Evolutionary conservation across 2,797 vertebrate genomes (phyloP), one percentile per base, ranked within the genome.

Genomic region (Sylvilagus floridanus): DNA sequence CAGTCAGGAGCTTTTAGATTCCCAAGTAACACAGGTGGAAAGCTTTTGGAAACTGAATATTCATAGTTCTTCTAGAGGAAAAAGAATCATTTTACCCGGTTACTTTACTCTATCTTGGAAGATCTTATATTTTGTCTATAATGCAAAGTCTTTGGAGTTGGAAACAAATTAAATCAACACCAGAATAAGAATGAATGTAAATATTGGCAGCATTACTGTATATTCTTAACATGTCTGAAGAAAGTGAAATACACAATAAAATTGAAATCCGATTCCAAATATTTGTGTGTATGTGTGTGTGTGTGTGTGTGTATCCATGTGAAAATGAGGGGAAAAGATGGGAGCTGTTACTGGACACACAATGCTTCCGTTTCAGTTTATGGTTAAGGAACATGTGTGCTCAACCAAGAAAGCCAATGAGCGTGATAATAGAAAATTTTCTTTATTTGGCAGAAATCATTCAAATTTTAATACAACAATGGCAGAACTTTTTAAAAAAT

Each of bases 341-440:
- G 75, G 52, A 57, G 68, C 35, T 71, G 42, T 69, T 88, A 71
- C 65, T 91, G 75, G 90, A 82, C 71, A 88, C 69, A 4, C 88
- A 69, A 91, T 79, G 75, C 42, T 88, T 78, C 63, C 69, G 82
- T 90, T 82, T 95, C 69, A 86, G 69, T 85, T 75, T 82, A 92
- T 90, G 79, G 57, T 84, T 22, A 88, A n/a, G 68, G 50, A 78
- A 32, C 81, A 60, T 78, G 24, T 88, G 71, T 91, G 47, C 65
- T 96, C 77, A 84, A 94, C 78, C 86, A 84, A 91, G 68, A 93
- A 95, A 92, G 50, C 69, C 66, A 75, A 82, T 82, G 52, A 94
- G 79, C 26, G 52, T 88, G 37, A 96, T 87, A 82, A 82, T 75
- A 69, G 76, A 75, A 96, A 93, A 54, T 66, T 35, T 52, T 92